Percentiles rank a stretch among this genome's conserved stretches.
Conservation (phyloP, 2,888 invertebrate species). For the Sacculina carcini region DNA sequence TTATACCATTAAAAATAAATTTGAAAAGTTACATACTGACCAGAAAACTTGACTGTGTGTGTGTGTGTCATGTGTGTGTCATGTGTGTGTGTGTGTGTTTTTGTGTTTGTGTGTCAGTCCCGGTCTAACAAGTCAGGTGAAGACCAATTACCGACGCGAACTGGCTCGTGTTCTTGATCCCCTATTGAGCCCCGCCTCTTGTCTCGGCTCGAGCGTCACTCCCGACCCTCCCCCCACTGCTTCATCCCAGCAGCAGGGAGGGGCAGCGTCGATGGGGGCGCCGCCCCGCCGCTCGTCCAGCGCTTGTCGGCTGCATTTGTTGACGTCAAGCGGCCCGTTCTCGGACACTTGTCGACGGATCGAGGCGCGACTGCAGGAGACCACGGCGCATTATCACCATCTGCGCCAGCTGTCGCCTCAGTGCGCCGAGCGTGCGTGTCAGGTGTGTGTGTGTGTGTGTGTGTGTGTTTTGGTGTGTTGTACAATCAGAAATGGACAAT, state of each 20-base stretch:
- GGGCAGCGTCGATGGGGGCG: slow-evolving; percentile 14
- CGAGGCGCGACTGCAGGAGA: slow-evolving; percentile 21
- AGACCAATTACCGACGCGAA: slow-evolving; percentile 33
- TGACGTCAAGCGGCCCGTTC: slow-evolving; percentile 31
- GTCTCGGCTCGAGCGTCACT: background rate
- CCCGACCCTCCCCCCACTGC: background rate
- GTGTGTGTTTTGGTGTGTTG: no score
- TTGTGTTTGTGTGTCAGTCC: slow-evolving; percentile 19
- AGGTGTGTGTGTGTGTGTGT: no score
- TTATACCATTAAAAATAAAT: background rate
- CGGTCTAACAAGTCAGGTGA: slow-evolving; percentile 26
- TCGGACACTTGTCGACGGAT: slow-evolving; percentile 34
- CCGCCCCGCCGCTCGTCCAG: slow-evolving; percentile 16
- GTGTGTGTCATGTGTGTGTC: slow-evolving; percentile 5
- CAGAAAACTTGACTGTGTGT: background rate
- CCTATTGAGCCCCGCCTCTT: slow-evolving; percentile 21
- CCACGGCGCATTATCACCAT: background rate
- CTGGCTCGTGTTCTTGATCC: slow-evolving; percentile 35
- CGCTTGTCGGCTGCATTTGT: slow-evolving; percentile 18
- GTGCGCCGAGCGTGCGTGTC: background rate
- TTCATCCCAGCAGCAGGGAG: slow-evolving; percentile 4
- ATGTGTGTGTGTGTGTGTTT: background rate
- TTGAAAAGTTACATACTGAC: background rate
- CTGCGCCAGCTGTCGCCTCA: slow-evolving; percentile 1
- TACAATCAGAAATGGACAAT: no score